Base-by-base conservation (phyloP, 1,140 invertebrate genomes). In the Drosophila orena region DNA sequence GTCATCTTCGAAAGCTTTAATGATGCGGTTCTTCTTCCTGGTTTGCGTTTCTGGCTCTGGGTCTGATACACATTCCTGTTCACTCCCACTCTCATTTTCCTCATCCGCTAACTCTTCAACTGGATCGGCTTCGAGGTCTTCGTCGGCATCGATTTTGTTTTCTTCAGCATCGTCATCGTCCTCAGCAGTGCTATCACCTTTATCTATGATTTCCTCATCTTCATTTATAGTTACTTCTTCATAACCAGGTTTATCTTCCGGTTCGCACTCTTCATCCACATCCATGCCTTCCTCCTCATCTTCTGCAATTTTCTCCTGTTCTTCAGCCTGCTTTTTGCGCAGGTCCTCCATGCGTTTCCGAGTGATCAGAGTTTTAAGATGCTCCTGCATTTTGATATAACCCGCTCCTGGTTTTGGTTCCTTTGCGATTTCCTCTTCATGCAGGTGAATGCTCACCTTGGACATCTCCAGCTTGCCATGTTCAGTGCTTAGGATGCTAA, bases 341-440 rank as follows among this genome's bases (percentile, higher is more conserved):
- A 93, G 81, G 4, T 88, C 84, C 12, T 77, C 84, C 59, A 88
- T 69, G 35, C 95, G 92, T 70, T 93, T 94, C 22, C 92, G 81
- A 1, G 91, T 92, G 60, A 96, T 96, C 80, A 94, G 91, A 5
- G 92, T 79, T 62, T 94, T 93, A 0, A 96, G 91, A 52, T 93
- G 93, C 59, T 94, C 93, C 72, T 94, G 94, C 34, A 96, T 91
- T 58, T 93, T 93, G 11, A 92, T 77, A 20, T 94, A 92, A 55
- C 93, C 94, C 11, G 93, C 93, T 0, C 95, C 95, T 7, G 95
- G 95, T 74, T 94, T 94, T 27, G 93, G 86, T 24, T 92, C 49
- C 90, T 89, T 77, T 92, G 85, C 24, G 57, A 79, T 56, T 66
- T 93, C 92, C 17, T 83, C 66, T 64, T 90, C 73, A 35, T 84